These are phyloP conservation scores for Melanotus villosus DNA, from an alignment of 2,888 invertebrate species.

Conservation along the genomic window DNA sequence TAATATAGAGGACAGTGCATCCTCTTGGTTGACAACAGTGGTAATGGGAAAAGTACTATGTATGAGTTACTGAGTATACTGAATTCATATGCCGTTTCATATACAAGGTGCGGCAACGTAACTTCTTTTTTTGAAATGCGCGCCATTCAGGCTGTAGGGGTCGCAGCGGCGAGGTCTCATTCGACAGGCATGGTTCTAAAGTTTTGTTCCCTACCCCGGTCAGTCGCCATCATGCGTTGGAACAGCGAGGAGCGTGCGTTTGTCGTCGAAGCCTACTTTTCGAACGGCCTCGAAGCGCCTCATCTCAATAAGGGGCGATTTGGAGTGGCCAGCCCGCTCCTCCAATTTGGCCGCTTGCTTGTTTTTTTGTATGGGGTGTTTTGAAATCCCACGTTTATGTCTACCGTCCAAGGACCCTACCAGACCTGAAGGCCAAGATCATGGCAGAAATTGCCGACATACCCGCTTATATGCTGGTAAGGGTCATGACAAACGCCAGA, in stretches of 20 bases:
- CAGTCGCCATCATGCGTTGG: not conserved
- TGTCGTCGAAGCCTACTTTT: not conserved
- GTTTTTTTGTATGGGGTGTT: slow-evolving; percentile 9
- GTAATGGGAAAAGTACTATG: too few relatives aligned
- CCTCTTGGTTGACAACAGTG: too few relatives aligned
- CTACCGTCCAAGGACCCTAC: slow-evolving; percentile 45
- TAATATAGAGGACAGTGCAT: too few relatives aligned
- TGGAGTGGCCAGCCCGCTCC: too few relatives aligned
- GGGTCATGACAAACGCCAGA: slow-evolving; percentile 30
- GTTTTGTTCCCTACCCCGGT: slow-evolving; percentile 3
- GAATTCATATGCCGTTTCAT: too few relatives aligned
- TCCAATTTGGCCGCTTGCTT: slow-evolving; percentile 43
- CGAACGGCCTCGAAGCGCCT: too few relatives aligned
- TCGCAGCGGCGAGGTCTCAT: slow-evolving; percentile 5
- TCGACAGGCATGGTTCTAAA: slow-evolving; percentile 1
- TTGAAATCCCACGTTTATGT: slow-evolving; percentile 48
- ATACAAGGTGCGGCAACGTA: not conserved
- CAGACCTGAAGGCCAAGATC: slow-evolving; percentile 46
- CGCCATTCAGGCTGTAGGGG: not conserved
- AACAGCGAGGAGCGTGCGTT: too few relatives aligned
- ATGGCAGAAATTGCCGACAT: slow-evolving; percentile 48
- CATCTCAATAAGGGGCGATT: too few relatives aligned
- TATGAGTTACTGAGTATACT: too few relatives aligned
- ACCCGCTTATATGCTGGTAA: slow-evolving; percentile 7
- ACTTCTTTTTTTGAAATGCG: not conserved